A percentile compares a stretch with the other conserved stretches of the same genome.
Evolutionary conservation across 1,140 invertebrate species (phyloP).

Genomic region (Gryon sp.): DNA sequence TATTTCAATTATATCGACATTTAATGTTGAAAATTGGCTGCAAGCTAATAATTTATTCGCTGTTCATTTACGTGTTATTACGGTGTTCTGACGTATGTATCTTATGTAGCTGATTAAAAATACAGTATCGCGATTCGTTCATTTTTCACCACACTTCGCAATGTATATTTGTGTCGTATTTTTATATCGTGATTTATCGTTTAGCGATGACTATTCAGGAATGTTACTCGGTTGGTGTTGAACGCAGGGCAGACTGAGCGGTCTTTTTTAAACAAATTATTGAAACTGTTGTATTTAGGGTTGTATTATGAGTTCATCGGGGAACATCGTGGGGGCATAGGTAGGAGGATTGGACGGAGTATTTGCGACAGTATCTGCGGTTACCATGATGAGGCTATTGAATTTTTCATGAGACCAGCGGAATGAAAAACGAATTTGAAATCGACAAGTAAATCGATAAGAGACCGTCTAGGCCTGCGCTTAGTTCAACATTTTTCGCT

Average conservation of each 20-base stretch:
- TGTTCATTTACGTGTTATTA: background rate
- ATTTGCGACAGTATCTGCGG: conserved; percentile 25
- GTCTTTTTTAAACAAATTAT: conserved; percentile 1
- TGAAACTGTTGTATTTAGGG: conserved; percentile 11
- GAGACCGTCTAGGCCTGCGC: conserved; percentile 10
- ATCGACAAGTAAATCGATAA: conserved; percentile 42
- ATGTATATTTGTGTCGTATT: too few species aligned
- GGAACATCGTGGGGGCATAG: background rate
- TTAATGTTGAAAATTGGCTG: background rate
- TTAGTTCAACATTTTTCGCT: conserved; percentile 26
- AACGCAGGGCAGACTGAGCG: background rate
- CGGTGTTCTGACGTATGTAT: background rate
- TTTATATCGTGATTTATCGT: conserved; percentile 9
- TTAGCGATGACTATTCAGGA: conserved; percentile 20
- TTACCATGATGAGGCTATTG: conserved; percentile 31
- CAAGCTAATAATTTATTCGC: background rate
- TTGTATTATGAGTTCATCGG: conserved; percentile 20
- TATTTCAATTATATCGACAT: background rate
- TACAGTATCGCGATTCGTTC: background rate
- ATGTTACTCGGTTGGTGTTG: conserved; percentile 5
- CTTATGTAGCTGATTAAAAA: background rate
- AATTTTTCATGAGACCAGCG: conserved; percentile 49
- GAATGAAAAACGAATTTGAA: conserved; percentile 46
- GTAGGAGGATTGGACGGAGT: background rate
- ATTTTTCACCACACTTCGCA: background rate